Base-by-base conservation (phyloP, 2,888 invertebrate genomes). In the Cloeon dipterum region DNA sequence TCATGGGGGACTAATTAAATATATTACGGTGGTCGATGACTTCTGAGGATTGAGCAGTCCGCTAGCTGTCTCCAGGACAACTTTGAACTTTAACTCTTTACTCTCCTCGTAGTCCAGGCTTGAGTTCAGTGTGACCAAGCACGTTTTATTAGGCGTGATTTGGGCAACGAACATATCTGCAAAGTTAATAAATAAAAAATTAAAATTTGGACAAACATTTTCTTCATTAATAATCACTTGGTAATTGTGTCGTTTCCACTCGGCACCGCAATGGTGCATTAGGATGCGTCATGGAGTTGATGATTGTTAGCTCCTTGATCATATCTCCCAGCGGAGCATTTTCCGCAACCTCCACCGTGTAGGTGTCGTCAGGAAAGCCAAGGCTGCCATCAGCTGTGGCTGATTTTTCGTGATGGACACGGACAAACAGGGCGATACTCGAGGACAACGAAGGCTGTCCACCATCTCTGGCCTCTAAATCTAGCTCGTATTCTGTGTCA, bases 341-440 rank as follows among this genome's bases (percentile, higher is more conserved):
- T 0, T 74, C 70, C 0, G 89, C 64, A 4, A 62, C 43, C 41
- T 83, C 78, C 2, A 82, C 72, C 35, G 75, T 77, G 52, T 86
- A 89, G 1, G 75, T 66, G 34, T 78, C 79, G 50, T 89, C 88
- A 5, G 81, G 79, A 52, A 91, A 91, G 2, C 88, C 78, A 20
- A 89, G 61, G 1, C 82, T 82, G 5, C 74, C 70, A 62, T 78
- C 68, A 4, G 70, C 68, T 2, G 66, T 57, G 1, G 61, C 58
- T 0, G 72, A 70, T 1, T 81, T 73, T 0, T 78, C 71, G 51
- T 83, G 85, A 37, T 79, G 73, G 11, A 89, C 78, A 49, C 74
- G 82, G 3, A 91, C 69, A 1, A 76, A 78, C 1, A 89, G 66
- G 3, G 78, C 77, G 7, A 76, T 73, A 0, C 81, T 74, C 1